phyloP scores from a whole-genome alignment of 2,797 vertebrate species.

The Coendou prehensilis region DNA sequence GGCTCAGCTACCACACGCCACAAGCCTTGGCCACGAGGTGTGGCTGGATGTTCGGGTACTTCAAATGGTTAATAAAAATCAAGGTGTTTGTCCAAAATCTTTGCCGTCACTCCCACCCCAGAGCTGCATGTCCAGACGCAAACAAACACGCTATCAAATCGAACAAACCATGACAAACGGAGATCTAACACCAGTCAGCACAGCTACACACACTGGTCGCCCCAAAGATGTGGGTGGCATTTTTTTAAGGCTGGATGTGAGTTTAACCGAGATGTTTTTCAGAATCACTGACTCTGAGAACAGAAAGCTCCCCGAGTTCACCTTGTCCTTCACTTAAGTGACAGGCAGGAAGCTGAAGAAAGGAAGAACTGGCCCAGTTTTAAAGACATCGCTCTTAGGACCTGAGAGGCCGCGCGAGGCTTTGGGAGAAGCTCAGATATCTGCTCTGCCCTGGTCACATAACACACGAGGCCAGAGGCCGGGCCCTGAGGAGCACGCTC shows the following conservation, averaged over 20 bases:
- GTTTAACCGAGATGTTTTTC: background rate
- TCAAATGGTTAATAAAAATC: constrained; percentile 35
- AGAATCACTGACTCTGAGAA: background rate
- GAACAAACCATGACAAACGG: too few species aligned
- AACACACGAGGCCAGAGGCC: background rate
- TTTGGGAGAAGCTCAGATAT: background rate
- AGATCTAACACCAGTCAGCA: rapidly evolving
- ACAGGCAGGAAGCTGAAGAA: background rate
- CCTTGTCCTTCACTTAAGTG: background rate
- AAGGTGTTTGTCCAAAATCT: background rate
- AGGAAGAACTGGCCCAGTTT: background rate
- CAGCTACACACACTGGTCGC: rapidly evolving
- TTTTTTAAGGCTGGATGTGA: background rate
- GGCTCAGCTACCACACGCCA: rapidly evolving
- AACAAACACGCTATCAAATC: background rate
- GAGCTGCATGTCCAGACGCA: background rate
- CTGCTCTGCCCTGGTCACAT: background rate
- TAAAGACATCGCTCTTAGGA: background rate
- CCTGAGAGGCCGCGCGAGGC: background rate
- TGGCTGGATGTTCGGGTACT: background rate
- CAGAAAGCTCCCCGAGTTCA: background rate
- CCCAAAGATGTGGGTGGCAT: background rate
- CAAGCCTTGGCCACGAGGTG: background rate
- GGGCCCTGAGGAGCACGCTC: background rate
- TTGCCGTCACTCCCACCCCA: background rate